phyloP scores from a whole-genome alignment of 1,140 invertebrate genomes.

The Aporrectodea caliginosa region DNA sequence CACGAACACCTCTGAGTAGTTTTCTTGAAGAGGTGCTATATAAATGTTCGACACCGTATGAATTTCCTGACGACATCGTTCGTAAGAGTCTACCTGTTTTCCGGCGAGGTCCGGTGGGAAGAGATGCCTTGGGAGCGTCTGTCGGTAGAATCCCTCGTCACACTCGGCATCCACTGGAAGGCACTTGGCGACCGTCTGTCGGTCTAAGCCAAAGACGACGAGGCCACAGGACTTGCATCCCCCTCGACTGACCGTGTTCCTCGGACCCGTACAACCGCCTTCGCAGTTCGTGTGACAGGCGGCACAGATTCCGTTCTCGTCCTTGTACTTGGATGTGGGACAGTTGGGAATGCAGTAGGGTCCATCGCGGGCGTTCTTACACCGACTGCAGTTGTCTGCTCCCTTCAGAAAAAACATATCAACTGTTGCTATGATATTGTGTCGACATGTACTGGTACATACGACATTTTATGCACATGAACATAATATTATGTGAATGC shows the following conservation, averaged over 20 bases:
- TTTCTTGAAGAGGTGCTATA: no score
- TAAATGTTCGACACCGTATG: no score
- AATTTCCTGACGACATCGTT: no score
- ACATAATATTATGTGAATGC: not conserved
- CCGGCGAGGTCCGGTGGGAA: not conserved
- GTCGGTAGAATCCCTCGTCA: conserved; percentile 37
- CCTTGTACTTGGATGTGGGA: conserved; percentile 74
- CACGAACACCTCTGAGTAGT: no score
- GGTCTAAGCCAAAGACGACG: not conserved
- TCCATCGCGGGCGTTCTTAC: conserved; percentile 78
- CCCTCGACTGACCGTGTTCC: not conserved
- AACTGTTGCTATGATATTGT: conserved; percentile 6
- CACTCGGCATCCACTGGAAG: conserved; percentile 37
- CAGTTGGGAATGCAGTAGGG: conserved; percentile 81
- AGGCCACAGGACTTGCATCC: conserved; percentile 4
- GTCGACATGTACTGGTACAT: not conserved
- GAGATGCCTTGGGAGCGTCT: not conserved
- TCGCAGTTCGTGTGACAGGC: conserved; percentile 81
- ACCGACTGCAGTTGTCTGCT: conserved; percentile 76
- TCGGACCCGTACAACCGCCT: conserved; percentile 72
- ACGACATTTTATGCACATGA: not conserved
- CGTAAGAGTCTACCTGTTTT: not conserved
- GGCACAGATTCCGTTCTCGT: conserved; percentile 67
- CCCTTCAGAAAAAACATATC: conserved; percentile 55
- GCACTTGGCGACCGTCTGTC: conserved; percentile 35